Conservation (phyloP, 2,797 vertebrate genomes). For the Periophthalmus magnuspinnatus region DNA sequence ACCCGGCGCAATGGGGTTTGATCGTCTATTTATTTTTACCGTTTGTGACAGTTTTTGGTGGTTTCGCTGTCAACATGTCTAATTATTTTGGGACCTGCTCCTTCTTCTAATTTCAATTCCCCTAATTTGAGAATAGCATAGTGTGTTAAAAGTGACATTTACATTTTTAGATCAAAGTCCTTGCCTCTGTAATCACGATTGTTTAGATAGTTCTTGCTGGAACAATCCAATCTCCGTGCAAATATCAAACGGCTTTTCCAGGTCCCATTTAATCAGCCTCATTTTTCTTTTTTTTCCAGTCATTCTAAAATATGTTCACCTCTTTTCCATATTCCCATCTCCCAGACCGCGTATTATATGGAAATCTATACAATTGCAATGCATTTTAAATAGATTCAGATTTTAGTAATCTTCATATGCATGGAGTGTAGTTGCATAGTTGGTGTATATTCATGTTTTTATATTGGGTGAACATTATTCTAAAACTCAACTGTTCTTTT, state of each 20-base stretch:
- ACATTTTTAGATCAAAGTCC: constrained; percentile 58
- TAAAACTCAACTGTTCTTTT: neutral
- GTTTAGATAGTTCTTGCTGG: constrained; percentile 54
- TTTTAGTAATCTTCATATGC: constrained; percentile 62
- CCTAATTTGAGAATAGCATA: constrained; percentile 32
- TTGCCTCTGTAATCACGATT: constrained; percentile 43
- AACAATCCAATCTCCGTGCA: constrained; percentile 54
- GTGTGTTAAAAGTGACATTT: constrained; percentile 57
- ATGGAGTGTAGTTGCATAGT: constrained; percentile 61
- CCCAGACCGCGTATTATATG: constrained; percentile 58
- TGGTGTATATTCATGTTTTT: constrained; percentile 34
- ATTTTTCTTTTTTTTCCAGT: constrained; percentile 49
- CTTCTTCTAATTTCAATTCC: constrained; percentile 23
- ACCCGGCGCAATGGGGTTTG: constrained; percentile 19
- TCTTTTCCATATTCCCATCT: constrained; percentile 53
- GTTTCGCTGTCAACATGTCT: constrained; percentile 36
- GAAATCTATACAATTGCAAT: constrained; percentile 62
- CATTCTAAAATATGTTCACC: constrained; percentile 42
- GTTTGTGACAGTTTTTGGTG: constrained; percentile 21
- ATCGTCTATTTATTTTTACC: neutral
- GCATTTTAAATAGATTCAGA: constrained; percentile 55
- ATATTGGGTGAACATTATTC: neutral
- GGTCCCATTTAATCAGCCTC: constrained; percentile 51
- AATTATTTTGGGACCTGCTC: constrained; percentile 24
- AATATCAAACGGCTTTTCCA: constrained; percentile 62